Base-by-base conservation (phyloP, 2,797 vertebrate species). In the Malurus splendens region DNA sequence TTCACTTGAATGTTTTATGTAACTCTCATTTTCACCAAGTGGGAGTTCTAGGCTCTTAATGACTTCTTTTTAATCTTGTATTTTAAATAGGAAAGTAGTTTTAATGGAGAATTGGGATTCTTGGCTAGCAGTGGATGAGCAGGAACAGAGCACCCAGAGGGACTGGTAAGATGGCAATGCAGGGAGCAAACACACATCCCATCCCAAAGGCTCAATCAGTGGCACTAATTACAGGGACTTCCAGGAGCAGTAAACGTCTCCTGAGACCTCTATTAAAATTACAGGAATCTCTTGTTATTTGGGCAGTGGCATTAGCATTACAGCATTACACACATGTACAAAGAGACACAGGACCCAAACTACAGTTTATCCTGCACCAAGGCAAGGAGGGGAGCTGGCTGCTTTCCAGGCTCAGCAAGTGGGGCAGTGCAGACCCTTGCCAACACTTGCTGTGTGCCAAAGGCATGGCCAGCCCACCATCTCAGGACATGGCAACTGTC, bases 71-170 rank as follows among this genome's bases (percentile, higher is more conserved):
- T 67, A 79, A 84, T 70, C 68, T 91, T 73, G 33, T 54, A 48
- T 61, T 85, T 92, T 68, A 50, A 72, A 84, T 6, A 64, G 25
- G 19, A 90, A 55, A 84, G 55, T 25, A 27, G 17, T 62, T 92
- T 75, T 90, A 93, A 89, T 39, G 38, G 8, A 89, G 33, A 90
- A 79, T 20, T 72, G 20, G 28, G 75, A 55, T 33, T 77, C 36
- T 42, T 70, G 70, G 28, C 25, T 36, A 59, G 33, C 59, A n/a
- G 85, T 2, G 32, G 38, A 65, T 71, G 47, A 74, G 52, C 78
- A 82, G 30, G 33, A 89, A 81, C 5, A 47, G 25, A 82, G 27
- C 20, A 56, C 72, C 17, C 25, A 48, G 24, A 18, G 38, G 10
- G 33, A 28, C 28, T 48, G 23, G 14, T 32, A 59, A 65, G 19